Conservation (phyloP, 2,797 vertebrate genomes). For the Apogon hyalosoma region DNA sequence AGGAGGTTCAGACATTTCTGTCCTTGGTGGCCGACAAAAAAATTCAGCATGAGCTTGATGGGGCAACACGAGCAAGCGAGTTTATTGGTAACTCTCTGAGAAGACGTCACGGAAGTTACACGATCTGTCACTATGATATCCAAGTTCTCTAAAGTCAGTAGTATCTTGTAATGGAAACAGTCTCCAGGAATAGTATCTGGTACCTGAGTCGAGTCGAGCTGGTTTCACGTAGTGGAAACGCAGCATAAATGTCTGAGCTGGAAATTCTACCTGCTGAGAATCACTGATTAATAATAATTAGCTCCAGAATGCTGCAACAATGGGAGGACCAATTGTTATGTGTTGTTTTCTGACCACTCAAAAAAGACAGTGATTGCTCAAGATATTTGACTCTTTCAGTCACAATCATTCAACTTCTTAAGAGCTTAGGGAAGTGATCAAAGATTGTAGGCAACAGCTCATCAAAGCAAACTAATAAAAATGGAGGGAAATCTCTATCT, state of each 20-base stretch:
- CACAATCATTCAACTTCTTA: constrained; percentile 29
- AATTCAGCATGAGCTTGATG: too few species aligned
- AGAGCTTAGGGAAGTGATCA: constrained; percentile 32
- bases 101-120: too few species aligned
- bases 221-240: too few species aligned
- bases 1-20: too few species aligned
- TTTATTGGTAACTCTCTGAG: too few species aligned
- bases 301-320: constrained; percentile 2
- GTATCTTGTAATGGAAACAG: too few species aligned
- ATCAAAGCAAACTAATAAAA: constrained; percentile 51
- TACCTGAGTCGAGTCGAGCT: too few species aligned
- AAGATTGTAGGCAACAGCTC: constrained; percentile 21
- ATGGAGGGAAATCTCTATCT: constrained; percentile 32
- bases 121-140: too few species aligned
- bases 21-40: too few species aligned
- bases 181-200: too few species aligned
- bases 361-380: constrained; percentile 6
- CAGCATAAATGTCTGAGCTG: background rate
- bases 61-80: too few species aligned
- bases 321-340: background rate
- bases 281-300: background rate
- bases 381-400: constrained; percentile 3
- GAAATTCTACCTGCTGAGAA: background rate
- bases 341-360: constrained; percentile 14
- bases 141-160: too few species aligned